Conservation (phyloP, 2,888 invertebrate genomes). For the Phalangium opilio region DNA sequence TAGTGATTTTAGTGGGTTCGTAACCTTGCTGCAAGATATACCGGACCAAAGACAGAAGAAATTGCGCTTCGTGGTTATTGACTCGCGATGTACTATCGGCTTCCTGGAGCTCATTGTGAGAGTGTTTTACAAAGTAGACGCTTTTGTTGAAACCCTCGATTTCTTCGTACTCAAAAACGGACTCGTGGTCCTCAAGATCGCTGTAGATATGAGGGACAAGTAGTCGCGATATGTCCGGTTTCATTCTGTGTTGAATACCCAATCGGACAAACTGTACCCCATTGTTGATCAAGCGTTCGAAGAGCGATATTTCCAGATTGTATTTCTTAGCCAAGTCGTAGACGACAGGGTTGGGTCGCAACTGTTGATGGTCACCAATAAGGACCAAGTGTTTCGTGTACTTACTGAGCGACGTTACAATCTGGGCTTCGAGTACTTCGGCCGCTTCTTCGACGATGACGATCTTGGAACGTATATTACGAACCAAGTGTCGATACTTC, state of each 20-base stretch:
- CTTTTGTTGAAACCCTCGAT: too few species aligned
- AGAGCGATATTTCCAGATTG: conserved; percentile 58
- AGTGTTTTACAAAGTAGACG: too few species aligned
- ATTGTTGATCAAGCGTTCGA: conserved; percentile 61
- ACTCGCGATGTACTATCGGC: too few species aligned
- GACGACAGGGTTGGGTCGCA: conserved; percentile 54
- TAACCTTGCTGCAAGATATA: conserved; percentile 48
- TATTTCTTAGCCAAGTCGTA: conserved; percentile 48
- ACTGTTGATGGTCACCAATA: conserved; percentile 61
- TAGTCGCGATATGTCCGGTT: conserved; percentile 43
- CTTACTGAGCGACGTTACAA: conserved; percentile 30
- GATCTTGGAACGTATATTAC: conserved; percentile 28
- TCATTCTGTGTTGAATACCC: conserved; percentile 58
- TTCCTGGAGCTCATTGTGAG: too few species aligned
- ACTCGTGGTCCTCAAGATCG: too few species aligned
- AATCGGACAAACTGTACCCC: conserved; percentile 43
- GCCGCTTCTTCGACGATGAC: conserved; percentile 37
- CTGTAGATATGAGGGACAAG: conserved; percentile 21
- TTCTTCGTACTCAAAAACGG: too few species aligned
- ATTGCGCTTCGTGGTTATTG: neutral
- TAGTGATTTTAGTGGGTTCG: conserved; percentile 45
- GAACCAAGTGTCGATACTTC: conserved; percentile 18
- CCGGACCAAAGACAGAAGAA: neutral
- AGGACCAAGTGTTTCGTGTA: conserved; percentile 28
- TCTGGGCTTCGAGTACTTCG: conserved; percentile 35